Base-by-base conservation (phyloP, 1,140 invertebrate genomes). In the Drosophila sechellia region DNA sequence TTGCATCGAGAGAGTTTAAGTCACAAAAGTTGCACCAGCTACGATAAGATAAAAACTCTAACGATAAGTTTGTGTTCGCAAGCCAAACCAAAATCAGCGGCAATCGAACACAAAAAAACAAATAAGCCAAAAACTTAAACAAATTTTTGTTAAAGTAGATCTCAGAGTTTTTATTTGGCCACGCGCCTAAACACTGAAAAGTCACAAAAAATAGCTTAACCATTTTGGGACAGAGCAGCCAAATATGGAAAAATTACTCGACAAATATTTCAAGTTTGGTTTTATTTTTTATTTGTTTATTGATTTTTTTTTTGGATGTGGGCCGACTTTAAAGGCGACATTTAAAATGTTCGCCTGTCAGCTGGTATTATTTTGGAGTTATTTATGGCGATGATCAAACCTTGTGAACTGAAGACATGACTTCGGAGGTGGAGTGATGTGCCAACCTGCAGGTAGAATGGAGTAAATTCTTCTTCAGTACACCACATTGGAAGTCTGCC, bases 261-360 rank as follows among this genome's bases (percentile, higher is more conserved):
- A 56, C 69, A 81, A 78, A 75, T 77, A 74, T 59, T 81, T 85
- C 57, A 49, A 81, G 81, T 77, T 64, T 64, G 48, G 25, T 34
- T 17, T 68, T 50, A 35, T 35, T 57, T 43, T 13, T 39, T 71
- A 42, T 48, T 48, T 61, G 15, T 45, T 57, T 48, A 43, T 50
- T 58, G 59, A 50, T 40, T 66, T 55, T 76, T 76, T 25, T 43
- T 73, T 55, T 57, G 72, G 49, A 35, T 42, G 73, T 77, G 74
- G 74, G 73, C 42, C 25, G 72, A 76, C 56, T 77, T 78, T 77
- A 42, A 49, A 79, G 83, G 83, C 70, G 78, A 87, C 75, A 81
- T 75, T 65, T 68, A 12, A 81, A 78, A 87, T 81, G 83, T 87
- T 75, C 50, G 37, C 12, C 81, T 85, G 81, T 85, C 81, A 81